Conservation (phyloP, 1,140 invertebrate genomes). For the Drosophila littoralis region DNA sequence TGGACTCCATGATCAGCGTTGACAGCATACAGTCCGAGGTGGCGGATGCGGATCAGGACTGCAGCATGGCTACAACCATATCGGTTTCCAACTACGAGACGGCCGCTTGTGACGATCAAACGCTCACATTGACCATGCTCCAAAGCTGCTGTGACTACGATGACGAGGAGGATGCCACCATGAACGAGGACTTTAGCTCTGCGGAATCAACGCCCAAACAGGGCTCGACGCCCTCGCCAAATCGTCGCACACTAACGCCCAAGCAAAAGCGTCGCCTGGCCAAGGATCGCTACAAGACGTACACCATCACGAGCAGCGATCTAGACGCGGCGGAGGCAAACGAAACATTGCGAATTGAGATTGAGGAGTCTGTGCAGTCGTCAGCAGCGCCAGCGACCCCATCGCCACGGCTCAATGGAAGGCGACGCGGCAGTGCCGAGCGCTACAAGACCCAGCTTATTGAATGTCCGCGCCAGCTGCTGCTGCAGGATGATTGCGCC, state of each 20-base stretch:
- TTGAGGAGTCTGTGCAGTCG: constrained; percentile 40
- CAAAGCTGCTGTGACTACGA: constrained; percentile 76
- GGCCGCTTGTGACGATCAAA: constrained; percentile 85
- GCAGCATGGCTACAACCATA: constrained; percentile 76
- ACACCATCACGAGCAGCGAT: constrained; percentile 87
- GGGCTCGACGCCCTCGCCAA: constrained; percentile 61
- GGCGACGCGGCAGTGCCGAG: constrained; percentile 67
- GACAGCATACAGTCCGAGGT: constrained; percentile 92
- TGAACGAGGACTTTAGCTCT: constrained; percentile 86
- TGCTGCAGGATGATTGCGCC: constrained; percentile 85
- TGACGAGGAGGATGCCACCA: constrained; percentile 85
- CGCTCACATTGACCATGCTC: constrained; percentile 81
- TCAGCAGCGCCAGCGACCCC: constrained; percentile 23
- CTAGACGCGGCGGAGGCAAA: constrained; percentile 76
- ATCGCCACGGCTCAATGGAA: constrained; percentile 47
- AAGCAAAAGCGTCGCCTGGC: constrained; percentile 90
- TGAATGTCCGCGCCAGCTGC: constrained; percentile 55
- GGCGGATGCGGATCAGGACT: constrained; percentile 85
- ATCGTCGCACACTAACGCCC: constrained; percentile 87
- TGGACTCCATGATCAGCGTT: constrained; percentile 93
- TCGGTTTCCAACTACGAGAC: constrained; percentile 82
- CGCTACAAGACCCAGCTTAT: constrained; percentile 80
- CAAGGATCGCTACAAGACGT: constrained; percentile 91
- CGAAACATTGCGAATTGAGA: constrained; percentile 74
- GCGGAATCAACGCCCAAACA: constrained; percentile 90